These are phyloP conservation scores for Anguilla pacifica DNA, from an alignment of 2,797 vertebrate genomes.

Conservation along the genomic window DNA sequence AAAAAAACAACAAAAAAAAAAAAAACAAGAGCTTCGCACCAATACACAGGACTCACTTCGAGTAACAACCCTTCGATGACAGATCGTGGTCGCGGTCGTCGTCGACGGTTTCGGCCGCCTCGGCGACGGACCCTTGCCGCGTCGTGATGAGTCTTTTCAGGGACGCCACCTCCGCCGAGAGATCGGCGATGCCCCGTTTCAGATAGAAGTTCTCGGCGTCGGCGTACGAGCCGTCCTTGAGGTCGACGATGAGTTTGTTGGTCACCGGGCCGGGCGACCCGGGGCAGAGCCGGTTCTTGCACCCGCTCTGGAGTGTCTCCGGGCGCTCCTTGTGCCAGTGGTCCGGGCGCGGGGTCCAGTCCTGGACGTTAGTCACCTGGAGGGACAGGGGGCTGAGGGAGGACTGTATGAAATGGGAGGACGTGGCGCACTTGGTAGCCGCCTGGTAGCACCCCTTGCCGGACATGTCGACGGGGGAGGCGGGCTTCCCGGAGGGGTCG, in stretches of 20 bases:
- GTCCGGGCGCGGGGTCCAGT: conserved; percentile 83
- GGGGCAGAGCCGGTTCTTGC: conserved; percentile 59
- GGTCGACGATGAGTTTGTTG: conserved; percentile 57
- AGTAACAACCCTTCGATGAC: conserved; percentile 66
- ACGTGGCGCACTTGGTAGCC: conserved; percentile 63
- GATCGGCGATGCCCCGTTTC: conserved; percentile 76
- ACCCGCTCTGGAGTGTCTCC: conserved; percentile 68
- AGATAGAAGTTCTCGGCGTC: conserved; percentile 79
- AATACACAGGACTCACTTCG: conserved; percentile 71
- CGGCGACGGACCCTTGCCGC: conserved; percentile 80
- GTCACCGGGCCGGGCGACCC: conserved; percentile 47
- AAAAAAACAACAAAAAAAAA: conserved; percentile 55
- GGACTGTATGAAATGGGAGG: conserved; percentile 69
- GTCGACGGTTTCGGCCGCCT: conserved; percentile 75
- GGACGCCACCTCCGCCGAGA: conserved; percentile 80
- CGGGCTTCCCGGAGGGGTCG: conserved; percentile 77
- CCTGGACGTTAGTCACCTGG: conserved; percentile 86
- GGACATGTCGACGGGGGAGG: conserved; percentile 74
- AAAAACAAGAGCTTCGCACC: conserved; percentile 63
- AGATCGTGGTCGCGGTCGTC: conserved; percentile 46
- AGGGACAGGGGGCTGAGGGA: conserved; percentile 82
- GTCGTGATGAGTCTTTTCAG: conserved; percentile 81
- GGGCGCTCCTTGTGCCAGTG: conserved; percentile 81
- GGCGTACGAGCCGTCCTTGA: conserved; percentile 74
- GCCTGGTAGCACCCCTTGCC: conserved; percentile 73